Evolutionary conservation across 2,888 invertebrate species (phyloP).

Genomic region (Noctua janthe): DNA sequence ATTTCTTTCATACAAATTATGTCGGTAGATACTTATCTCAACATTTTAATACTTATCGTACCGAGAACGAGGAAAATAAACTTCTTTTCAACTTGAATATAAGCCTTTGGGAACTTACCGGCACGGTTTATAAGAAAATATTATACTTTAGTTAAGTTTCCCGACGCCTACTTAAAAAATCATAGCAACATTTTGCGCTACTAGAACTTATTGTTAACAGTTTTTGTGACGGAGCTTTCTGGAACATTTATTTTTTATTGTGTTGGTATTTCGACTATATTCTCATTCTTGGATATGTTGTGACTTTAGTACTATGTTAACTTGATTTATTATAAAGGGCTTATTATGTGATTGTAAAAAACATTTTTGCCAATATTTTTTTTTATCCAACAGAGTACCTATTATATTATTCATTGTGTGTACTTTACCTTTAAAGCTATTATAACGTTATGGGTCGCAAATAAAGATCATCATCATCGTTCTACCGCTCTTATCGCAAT

Average conservation of each 20-base stretch:
- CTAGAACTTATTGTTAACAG: slow-evolving; percentile 34
- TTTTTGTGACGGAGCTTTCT: slow-evolving; percentile 24
- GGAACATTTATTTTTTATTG: slow-evolving; percentile 2
- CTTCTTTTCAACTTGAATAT: slow-evolving; percentile 15
- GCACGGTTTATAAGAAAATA: slow-evolving; percentile 34
- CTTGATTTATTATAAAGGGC: not conserved
- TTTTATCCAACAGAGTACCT: no score
- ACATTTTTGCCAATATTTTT: no score
- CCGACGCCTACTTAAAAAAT: slow-evolving; percentile 56
- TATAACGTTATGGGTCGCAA: not conserved
- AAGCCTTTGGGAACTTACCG: slow-evolving; percentile 44
- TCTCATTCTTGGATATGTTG: not conserved
- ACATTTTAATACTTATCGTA: slow-evolving; percentile 15
- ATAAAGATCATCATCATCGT: no score
- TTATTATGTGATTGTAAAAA: no score
- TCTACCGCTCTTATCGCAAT: no score
- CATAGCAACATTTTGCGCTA: slow-evolving; percentile 49
- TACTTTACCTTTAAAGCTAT: no score
- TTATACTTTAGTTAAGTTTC: slow-evolving; percentile 34
- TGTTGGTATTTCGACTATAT: not conserved
- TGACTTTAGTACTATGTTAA: not conserved
- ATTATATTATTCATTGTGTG: no score
- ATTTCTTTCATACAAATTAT: not conserved
- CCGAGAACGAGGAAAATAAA: slow-evolving; percentile 25
- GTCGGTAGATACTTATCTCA: not conserved